phyloP scores from a whole-genome alignment of 2,113 vertebrate genomes.

The Mugil cephalus region DNA sequence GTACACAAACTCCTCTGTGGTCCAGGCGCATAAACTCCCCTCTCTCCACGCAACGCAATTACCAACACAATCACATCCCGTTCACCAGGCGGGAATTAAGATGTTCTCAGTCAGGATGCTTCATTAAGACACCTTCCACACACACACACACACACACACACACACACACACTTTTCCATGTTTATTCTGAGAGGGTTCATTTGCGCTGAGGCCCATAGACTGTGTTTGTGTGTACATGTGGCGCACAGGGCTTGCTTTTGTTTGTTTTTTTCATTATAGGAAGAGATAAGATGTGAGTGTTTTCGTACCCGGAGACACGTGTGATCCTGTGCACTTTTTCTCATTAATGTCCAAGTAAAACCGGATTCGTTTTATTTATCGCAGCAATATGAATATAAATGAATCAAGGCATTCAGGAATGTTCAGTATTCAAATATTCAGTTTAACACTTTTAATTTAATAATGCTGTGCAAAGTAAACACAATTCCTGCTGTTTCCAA shows the following conservation, averaged over 20 bases:
- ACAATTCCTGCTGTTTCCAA: slow-evolving; percentile 4
- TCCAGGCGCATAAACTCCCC: slow-evolving; percentile 61
- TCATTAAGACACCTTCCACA: slow-evolving; percentile 70
- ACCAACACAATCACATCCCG: slow-evolving; percentile 66
- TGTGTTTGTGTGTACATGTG: not conserved
- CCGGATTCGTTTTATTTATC: slow-evolving; percentile 25
- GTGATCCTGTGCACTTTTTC: slow-evolving; percentile 38
- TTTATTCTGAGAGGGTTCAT: slow-evolving; percentile 52
- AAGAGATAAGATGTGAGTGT: slow-evolving; percentile 32
- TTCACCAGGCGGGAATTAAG: slow-evolving; percentile 68
- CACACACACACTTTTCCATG: slow-evolving; percentile 39
- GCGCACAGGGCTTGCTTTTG: too few relatives aligned
- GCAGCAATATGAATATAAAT: slow-evolving; percentile 34
- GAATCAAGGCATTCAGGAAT: slow-evolving; percentile 5
- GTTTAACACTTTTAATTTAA: slow-evolving; percentile 1
- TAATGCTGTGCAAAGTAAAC: not conserved
- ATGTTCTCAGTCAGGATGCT: slow-evolving; percentile 63
- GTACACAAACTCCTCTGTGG: slow-evolving; percentile 41
- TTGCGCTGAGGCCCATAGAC: slow-evolving; percentile 28
- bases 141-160: slow-evolving; percentile 47
- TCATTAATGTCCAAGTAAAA: slow-evolving; percentile 37
- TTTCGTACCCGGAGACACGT: slow-evolving; percentile 24
- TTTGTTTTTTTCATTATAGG: slow-evolving; percentile 34
- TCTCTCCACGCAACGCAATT: slow-evolving; percentile 70
- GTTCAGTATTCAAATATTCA: slow-evolving; percentile 25